A percentile compares a stretch with the other conserved stretches of the same genome.
These are phyloP conservation scores for Poeciliopsis presidionis DNA, from an alignment of 2,797 vertebrate genomes.

Conservation along the genomic window DNA sequence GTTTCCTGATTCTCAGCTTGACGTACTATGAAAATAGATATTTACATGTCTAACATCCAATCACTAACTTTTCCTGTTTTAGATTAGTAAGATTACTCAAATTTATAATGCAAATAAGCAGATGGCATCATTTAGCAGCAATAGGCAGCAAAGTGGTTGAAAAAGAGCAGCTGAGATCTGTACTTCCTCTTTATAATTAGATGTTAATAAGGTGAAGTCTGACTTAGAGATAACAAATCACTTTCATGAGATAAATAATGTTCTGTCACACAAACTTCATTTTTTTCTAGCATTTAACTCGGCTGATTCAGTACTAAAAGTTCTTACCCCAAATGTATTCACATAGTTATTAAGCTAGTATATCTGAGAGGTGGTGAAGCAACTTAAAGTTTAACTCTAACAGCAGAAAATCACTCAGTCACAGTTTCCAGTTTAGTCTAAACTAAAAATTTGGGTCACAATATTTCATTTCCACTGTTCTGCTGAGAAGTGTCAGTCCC, in stretches of 20 bases:
- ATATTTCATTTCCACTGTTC: neutral
- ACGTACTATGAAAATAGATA: neutral
- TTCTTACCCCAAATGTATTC: neutral
- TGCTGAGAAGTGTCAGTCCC: neutral
- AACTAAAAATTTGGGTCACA: neutral
- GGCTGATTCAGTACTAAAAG: neutral
- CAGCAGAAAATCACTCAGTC: neutral
- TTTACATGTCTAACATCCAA: neutral
- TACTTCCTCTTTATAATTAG: neutral
- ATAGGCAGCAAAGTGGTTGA: neutral
- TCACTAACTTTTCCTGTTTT: neutral
- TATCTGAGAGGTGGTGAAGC: constrained; percentile 13
- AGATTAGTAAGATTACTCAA: neutral
- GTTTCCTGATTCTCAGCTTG: neutral
- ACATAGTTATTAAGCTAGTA: constrained; percentile 39
- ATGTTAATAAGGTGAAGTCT: neutral
- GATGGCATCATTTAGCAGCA: neutral
- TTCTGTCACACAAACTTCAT: neutral
- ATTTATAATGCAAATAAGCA: neutral
- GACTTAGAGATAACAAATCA: neutral
- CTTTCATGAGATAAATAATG: neutral
- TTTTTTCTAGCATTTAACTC: neutral
- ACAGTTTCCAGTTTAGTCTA: neutral
- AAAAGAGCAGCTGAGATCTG: neutral
- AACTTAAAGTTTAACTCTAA: neutral